A percentile compares a stretch with the other conserved stretches of the same genome.
Conservation (phyloP, 2,797 vertebrate genomes). For the Pantherophis alleghaniensis region DNA sequence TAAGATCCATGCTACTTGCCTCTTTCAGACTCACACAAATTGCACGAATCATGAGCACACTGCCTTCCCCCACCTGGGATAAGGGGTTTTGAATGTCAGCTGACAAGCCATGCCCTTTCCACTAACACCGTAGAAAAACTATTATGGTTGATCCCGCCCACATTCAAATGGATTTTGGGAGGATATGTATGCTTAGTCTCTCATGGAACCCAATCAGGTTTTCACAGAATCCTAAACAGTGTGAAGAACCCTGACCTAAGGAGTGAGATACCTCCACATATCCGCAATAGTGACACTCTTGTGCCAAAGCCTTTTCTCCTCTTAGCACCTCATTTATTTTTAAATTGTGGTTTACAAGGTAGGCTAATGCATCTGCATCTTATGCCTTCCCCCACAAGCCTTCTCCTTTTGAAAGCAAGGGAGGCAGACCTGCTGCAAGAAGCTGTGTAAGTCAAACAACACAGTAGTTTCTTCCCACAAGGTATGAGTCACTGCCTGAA, state of each 20-base stretch:
- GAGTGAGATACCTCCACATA: neutral
- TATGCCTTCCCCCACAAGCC: neutral
- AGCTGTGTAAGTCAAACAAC: neutral
- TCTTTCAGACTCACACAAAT: neutral
- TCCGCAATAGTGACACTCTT: too few species aligned
- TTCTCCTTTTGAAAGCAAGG: neutral
- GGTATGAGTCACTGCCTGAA: conserved; percentile 9
- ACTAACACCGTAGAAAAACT: neutral
- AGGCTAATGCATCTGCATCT: neutral
- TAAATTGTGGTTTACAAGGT: too few species aligned
- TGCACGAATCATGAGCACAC: neutral
- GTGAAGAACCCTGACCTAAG: neutral
- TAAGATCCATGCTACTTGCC: neutral
- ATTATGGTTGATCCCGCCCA: neutral
- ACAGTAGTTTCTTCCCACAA: conserved; percentile 7
- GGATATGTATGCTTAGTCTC: neutral
- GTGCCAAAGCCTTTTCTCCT: too few species aligned
- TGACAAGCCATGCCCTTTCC: neutral
- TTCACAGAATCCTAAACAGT: neutral
- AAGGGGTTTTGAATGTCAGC: neutral
- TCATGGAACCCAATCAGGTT: neutral
- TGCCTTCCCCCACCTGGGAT: neutral
- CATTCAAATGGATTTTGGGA: neutral
- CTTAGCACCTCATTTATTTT: neutral
- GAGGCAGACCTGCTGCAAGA: neutral